A percentile compares a stretch with the other conserved stretches of the same genome.
These are phyloP conservation scores for Apostichopus parvimensis DNA, from an alignment of 35 echinoderm and acorn worm genomes.

Conservation along the genomic window DNA sequence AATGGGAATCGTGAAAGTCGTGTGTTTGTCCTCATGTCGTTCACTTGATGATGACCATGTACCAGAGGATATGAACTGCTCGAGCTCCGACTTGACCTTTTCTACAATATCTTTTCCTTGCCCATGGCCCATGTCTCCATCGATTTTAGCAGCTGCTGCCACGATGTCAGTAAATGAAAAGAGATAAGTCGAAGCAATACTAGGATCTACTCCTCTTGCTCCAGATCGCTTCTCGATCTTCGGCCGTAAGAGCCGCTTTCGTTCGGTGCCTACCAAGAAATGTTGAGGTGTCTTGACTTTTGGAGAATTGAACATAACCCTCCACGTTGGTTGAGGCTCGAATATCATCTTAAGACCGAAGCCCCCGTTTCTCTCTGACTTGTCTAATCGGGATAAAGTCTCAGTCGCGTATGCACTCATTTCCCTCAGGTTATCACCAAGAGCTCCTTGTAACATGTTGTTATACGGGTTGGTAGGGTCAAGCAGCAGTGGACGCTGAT, in stretches of 20 bases:
- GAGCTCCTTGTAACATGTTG: not conserved
- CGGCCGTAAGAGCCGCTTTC: not conserved
- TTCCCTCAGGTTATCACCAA: not conserved
- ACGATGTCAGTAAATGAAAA: not conserved
- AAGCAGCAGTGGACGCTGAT: not conserved
- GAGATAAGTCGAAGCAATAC: not conserved
- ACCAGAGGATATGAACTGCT: slow-evolving; percentile 23
- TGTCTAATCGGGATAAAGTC: not conserved
- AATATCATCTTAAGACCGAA: not conserved
- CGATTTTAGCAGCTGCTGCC: not conserved
- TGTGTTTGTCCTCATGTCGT: slow-evolving; percentile 21
- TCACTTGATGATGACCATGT: slow-evolving; percentile 17
- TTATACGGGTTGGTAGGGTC: slow-evolving; percentile 56
- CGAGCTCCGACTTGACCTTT: slow-evolving; percentile 22
- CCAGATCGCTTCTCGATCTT: not conserved
- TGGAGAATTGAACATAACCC: not conserved
- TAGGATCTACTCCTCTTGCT: not conserved
- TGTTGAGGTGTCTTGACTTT: slow-evolving; percentile 2
- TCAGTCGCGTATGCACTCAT: slow-evolving; percentile 18
- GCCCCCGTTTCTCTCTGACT: not conserved
- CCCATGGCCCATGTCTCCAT: not conserved
- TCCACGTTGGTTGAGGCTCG: slow-evolving; percentile 19
- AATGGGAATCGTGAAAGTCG: slow-evolving; percentile 44
- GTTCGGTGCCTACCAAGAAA: not conserved
- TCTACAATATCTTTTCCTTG: not conserved